These are phyloP conservation scores for Lontra canadensis DNA, from an alignment of 2,113 vertebrate species.

Conservation along the genomic window DNA sequence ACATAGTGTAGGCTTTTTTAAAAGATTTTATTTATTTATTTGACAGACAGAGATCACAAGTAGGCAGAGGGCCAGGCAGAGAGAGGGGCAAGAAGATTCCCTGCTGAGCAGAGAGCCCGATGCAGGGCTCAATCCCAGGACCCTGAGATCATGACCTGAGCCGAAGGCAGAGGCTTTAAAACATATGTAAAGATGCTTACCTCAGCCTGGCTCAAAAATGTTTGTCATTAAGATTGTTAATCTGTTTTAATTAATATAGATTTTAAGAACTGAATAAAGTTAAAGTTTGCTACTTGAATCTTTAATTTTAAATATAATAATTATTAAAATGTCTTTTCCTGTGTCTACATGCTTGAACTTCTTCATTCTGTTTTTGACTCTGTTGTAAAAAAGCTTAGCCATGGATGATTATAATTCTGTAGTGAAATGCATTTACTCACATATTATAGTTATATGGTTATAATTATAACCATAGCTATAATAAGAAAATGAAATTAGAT, in stretches of 20 bases:
- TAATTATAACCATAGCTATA: neutral
- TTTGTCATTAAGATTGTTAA: neutral
- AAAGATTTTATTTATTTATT: too few species aligned
- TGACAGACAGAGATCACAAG: too few species aligned
- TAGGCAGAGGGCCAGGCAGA: too few species aligned
- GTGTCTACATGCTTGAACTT: neutral
- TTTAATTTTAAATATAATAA: neutral
- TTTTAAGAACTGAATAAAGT: slow-evolving; percentile 19
- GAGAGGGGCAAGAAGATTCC: too few species aligned
- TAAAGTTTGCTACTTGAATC: neutral
- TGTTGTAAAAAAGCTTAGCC: neutral
- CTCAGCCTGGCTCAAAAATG: neutral
- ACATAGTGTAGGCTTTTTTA: neutral
- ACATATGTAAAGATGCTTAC: neutral
- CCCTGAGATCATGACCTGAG: too few species aligned
- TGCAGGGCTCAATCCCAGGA: too few species aligned
- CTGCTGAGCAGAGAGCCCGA: too few species aligned
- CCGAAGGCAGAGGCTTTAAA: neutral
- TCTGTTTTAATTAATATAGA: neutral
- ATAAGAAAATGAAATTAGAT: neutral
- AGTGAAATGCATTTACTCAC: neutral
- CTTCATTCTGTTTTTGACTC: neutral
- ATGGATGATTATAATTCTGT: slow-evolving; percentile 37
- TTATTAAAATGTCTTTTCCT: neutral
- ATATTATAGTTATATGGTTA: neutral